phyloP scores from a whole-genome alignment of 2,888 invertebrate genomes.

The Cerceris rybyensis region DNA sequence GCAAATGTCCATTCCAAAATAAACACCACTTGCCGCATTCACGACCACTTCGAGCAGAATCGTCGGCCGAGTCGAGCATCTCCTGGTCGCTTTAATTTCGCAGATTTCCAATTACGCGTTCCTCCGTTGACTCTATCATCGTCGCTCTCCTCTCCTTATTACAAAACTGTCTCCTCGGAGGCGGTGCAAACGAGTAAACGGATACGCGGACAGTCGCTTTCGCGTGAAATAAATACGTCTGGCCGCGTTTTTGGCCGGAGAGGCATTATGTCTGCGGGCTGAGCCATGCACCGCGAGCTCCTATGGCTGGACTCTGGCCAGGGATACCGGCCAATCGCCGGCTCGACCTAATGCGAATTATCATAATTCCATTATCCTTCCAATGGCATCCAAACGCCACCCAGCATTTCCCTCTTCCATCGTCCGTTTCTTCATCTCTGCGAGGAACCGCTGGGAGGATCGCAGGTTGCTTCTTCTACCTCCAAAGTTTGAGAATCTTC shows the following conservation, averaged over 20 bases:
- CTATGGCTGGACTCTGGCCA: conserved; percentile 72
- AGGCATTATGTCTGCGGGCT: conserved; percentile 57
- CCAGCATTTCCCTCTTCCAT: background rate
- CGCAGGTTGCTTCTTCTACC: background rate
- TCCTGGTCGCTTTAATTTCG: background rate
- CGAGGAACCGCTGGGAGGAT: background rate
- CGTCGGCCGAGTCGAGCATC: background rate
- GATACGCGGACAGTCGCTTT: conserved; percentile 44
- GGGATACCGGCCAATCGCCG: conserved; percentile 68
- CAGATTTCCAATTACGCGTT: background rate
- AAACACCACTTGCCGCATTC: no score
- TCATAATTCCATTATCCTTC: conserved; percentile 70
- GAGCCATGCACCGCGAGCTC: conserved; percentile 40
- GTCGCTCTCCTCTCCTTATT: conserved; percentile 23
- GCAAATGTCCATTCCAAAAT: no score
- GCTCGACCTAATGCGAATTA: conserved; percentile 52
- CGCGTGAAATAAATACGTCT: conserved; percentile 69
- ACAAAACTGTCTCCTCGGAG: conserved; percentile 40
- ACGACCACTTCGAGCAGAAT: background rate
- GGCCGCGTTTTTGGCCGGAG: conserved; percentile 68
- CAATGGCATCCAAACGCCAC: conserved; percentile 42
- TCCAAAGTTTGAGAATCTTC: no score
- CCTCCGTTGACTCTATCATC: background rate
- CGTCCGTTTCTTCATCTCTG: background rate
- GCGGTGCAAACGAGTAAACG: conserved; percentile 48